These are phyloP conservation scores for Antigone vipio DNA, from an alignment of 2,113 vertebrate genomes.

Conservation along the genomic window DNA sequence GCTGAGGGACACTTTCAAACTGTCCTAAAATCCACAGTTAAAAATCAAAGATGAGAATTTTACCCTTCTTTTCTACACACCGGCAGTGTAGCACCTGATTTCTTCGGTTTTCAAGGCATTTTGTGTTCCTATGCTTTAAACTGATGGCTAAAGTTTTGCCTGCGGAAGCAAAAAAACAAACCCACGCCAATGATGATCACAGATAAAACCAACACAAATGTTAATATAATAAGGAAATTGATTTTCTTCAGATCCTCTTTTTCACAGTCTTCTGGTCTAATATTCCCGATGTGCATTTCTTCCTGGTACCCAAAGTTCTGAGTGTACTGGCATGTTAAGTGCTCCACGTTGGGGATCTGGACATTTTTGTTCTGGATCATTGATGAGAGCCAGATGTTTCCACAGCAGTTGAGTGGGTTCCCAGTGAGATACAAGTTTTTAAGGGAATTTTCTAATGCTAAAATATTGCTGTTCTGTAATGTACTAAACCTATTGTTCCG, in stretches of 20 bases:
- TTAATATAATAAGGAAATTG: conserved; percentile 73
- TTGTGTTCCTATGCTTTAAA: conserved; percentile 72
- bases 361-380: conserved; percentile 82
- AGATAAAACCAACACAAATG: conserved; percentile 51
- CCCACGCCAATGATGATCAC: conserved; percentile 57
- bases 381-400: conserved; percentile 80
- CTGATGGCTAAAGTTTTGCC: conserved; percentile 70
- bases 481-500: conserved; percentile 87
- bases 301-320: conserved; percentile 73
- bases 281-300: conserved; percentile 70
- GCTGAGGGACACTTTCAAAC: neutral
- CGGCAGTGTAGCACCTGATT: conserved; percentile 24
- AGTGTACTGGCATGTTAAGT: conserved; percentile 76
- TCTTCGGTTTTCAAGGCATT: conserved; percentile 6
- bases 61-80: conserved; percentile 33
- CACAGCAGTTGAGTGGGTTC: conserved; percentile 91
- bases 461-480: conserved; percentile 79
- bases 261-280: conserved; percentile 83
- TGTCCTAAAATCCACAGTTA: conserved; percentile 4
- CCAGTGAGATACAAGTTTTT: conserved; percentile 86
- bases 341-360: conserved; percentile 77
- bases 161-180: conserved; percentile 68
- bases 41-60: conserved; percentile 28
- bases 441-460: conserved; percentile 81
- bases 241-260: conserved; percentile 67